Conservation (phyloP, 2,113 vertebrate species). For the Percopsis transmontana region DNA sequence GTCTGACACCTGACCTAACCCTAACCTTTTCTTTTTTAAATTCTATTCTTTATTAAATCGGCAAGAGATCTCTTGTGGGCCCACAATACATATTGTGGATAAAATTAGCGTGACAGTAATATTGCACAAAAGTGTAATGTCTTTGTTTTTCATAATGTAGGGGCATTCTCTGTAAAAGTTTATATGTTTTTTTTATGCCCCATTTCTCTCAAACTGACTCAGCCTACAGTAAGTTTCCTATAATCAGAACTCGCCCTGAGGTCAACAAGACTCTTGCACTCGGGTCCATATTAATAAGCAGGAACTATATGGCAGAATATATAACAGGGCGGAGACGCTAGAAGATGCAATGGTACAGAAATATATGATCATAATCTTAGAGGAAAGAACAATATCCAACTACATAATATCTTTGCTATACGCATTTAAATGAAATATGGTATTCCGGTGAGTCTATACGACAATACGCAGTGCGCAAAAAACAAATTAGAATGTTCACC, state of each 20-base stretch:
- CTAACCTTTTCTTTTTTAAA: conserved; percentile 16
- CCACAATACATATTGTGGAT: no score
- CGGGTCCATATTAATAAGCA: conserved; percentile 63
- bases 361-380: neutral
- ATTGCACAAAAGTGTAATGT: no score
- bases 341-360: conserved; percentile 39
- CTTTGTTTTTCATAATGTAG: no score
- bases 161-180: no score
- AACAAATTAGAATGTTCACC: neutral
- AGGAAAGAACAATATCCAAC: conserved; percentile 17
- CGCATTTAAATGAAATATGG: neutral
- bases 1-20: conserved; percentile 18
- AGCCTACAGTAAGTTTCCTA: conserved; percentile 36
- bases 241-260: conserved; percentile 52
- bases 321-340: conserved; percentile 29
- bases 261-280: conserved; percentile 22
- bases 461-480: neutral
- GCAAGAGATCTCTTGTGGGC: no score
- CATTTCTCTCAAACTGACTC: conserved; percentile 4
- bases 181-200: neutral
- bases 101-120: no score
- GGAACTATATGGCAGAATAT: conserved; percentile 38
- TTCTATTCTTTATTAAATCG: no score
- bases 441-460: neutral
- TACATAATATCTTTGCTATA: conserved; percentile 32